Base-by-base conservation (phyloP, 2,888 invertebrate genomes). In the Thera britannica region DNA sequence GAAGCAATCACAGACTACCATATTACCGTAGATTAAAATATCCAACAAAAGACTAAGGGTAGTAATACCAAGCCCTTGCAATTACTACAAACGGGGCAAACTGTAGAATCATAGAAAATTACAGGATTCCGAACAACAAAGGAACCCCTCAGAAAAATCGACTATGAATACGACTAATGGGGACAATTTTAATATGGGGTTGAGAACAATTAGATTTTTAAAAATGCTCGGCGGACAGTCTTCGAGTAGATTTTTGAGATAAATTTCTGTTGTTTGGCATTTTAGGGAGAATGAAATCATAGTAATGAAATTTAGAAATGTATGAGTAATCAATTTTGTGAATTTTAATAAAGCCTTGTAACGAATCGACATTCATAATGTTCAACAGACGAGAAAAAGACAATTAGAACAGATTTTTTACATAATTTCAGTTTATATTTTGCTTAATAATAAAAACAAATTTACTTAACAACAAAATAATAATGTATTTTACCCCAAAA, bases 131-230 rank as follows among this genome's bases (percentile, higher is more conserved):
- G 88, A 90, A 90, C 88, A 90, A 82, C 79, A 78, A 80, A 81
- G 89, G 88, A 89, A 90, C 73, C 87, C 89, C 91, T 86, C 78
- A 78, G 83, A 79, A 77, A 82, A 84, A 82, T 81, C 78, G 79
- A 84, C 82, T 79, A 81, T 81, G 78, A 79, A 77, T 59, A 67
- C 77, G 79, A 81, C 80, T 88, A 88, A 89, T 88, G 90, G 90
- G 90, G 90, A 93, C 91, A 92, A 84, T 88, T 90, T 92, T 90
- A 91, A 92, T 91, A 90, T 88, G 75, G 89, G 90, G 92, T 85
- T 87, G 81, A 78, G 73, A 85, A 89, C 86, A 86, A 89, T 89
- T 87, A 86, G 75, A 79, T 73, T 71, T 71, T 59, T 34, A 49
- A 68, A 70, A 71, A 65, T 52, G 71, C 70, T 36, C 54, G 56